Conservation (phyloP, 2,888 invertebrate species). For the Clitarchus hookeri region DNA sequence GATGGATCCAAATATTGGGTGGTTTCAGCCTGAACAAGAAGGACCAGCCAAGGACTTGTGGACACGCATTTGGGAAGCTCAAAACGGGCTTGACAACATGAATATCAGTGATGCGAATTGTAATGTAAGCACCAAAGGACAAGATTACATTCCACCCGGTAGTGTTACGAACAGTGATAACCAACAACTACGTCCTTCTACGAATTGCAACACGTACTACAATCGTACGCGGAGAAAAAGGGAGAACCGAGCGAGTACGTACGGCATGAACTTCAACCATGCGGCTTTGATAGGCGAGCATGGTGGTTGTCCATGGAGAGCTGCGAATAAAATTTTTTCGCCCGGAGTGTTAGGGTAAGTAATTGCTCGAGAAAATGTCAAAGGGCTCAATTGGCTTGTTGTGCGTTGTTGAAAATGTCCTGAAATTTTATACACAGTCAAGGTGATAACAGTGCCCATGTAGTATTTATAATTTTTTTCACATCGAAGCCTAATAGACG, state of each 20-base stretch:
- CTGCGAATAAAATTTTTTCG: constrained; percentile 74
- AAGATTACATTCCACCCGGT: constrained; percentile 53
- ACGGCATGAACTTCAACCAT: constrained; percentile 85
- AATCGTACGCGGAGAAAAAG: constrained; percentile 79
- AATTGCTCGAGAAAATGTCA: neutral
- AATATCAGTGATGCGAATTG: constrained; percentile 62
- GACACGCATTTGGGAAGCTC: constrained; percentile 92
- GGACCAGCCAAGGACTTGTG: constrained; percentile 95
- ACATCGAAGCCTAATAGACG: too few species aligned
- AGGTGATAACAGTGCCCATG: too few species aligned
- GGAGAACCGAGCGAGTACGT: constrained; percentile 91
- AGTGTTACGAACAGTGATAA: constrained; percentile 46
- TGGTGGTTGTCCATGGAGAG: constrained; percentile 90
- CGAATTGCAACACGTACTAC: constrained; percentile 61
- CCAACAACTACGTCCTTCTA: constrained; percentile 35
- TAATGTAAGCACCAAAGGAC: constrained; percentile 45
- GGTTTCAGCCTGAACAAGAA: constrained; percentile 98
- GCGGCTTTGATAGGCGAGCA: constrained; percentile 81
- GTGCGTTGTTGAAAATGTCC: too few species aligned
- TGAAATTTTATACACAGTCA: too few species aligned
- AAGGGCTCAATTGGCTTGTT: too few species aligned
- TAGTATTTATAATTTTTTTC: too few species aligned
- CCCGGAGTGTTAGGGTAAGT: constrained; percentile 80
- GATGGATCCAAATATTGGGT: constrained; percentile 97
- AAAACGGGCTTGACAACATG: constrained; percentile 64